Base-by-base conservation (phyloP, 2,888 invertebrate species). In the Arge pagana region DNA sequence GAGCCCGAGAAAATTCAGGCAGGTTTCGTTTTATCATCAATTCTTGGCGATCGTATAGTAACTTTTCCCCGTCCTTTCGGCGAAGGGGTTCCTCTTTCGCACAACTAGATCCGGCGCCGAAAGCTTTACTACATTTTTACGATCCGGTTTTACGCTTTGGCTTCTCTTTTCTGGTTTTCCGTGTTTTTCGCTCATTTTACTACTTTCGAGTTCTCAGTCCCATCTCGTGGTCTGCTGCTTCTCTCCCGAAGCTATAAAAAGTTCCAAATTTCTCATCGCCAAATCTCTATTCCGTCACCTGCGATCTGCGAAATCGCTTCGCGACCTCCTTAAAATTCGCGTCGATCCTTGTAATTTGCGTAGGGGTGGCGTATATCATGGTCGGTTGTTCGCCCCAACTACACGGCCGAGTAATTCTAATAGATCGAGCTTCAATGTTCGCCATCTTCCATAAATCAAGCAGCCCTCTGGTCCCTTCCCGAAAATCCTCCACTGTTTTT, bases 321-420 rank as follows among this genome's bases (percentile, higher is more conserved):
- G n/a, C n/a, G n/a, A n/a, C n/a, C n/a, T n/a, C n/a, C n/a, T n/a
- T n/a, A n/a, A n/a, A n/a, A n/a, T n/a, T n/a, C n/a, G n/a, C n/a
- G n/a, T n/a, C n/a, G n/a, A n/a, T n/a, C n/a, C n/a, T n/a, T n/a
- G 59, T 60, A 56, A 53, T 56, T 62, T 54, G 56, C 53, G 64
- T 62, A 60, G 56, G 51, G 54, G 42, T 52, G 63, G 60, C 63
- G 31, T 42, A 42, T 42, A 42, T 42, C 42, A 42, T 58, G 35
- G 31, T 58, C 40, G 31, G 37, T 58, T 60, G 53, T 48, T 52
- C 55, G 53, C 49, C 50, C 59, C 58, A 61, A 66, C 64, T 50
- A 50, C 48, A 53, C 52, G 58, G 54, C 56, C 60, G 58, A 49
- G 65, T 68, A 67, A 67, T 66, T 68, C 65, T 61, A 63, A 67